A percentile compares a stretch with the other conserved stretches of the same genome.
phyloP scores from a whole-genome alignment of 2,113 vertebrate species.

The Nycticorax nycticorax region DNA sequence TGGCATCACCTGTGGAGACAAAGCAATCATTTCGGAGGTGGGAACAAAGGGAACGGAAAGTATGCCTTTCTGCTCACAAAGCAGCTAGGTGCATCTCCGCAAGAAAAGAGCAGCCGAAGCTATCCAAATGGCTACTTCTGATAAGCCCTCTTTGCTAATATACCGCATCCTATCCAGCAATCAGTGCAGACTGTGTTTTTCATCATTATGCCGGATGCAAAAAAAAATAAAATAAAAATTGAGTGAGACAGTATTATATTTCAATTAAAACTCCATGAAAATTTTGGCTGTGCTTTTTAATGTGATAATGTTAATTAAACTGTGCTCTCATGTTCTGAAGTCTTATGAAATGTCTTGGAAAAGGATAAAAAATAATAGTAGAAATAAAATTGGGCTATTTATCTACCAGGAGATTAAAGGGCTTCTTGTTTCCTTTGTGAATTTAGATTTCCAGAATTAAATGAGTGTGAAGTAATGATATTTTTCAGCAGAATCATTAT shows the following conservation, averaged over 20 bases:
- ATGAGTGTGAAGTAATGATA: constrained; percentile 70
- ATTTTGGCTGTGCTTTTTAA: constrained; percentile 58
- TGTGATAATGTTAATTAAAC: constrained; percentile 70
- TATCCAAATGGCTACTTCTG: neutral
- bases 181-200: neutral
- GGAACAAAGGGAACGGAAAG: neutral
- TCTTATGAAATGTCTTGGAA: constrained; percentile 54
- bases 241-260: constrained; percentile 54
- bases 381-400: constrained; percentile 69
- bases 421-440: constrained; percentile 63
- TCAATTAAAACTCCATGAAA: constrained; percentile 69
- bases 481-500: constrained; percentile 58
- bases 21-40: neutral
- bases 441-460: constrained; percentile 74
- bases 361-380: constrained; percentile 58
- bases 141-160: neutral
- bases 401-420: constrained; percentile 56
- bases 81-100: neutral
- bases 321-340: constrained; percentile 32
- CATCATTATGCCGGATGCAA: neutral
- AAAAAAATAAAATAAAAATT: neutral
- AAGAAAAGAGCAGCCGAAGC: neutral
- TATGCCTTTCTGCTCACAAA: neutral
- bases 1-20: constrained; percentile 9
- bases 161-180: neutral